phyloP scores from a whole-genome alignment of 2,113 vertebrate genomes.

The Trochalopteron elliotii region DNA sequence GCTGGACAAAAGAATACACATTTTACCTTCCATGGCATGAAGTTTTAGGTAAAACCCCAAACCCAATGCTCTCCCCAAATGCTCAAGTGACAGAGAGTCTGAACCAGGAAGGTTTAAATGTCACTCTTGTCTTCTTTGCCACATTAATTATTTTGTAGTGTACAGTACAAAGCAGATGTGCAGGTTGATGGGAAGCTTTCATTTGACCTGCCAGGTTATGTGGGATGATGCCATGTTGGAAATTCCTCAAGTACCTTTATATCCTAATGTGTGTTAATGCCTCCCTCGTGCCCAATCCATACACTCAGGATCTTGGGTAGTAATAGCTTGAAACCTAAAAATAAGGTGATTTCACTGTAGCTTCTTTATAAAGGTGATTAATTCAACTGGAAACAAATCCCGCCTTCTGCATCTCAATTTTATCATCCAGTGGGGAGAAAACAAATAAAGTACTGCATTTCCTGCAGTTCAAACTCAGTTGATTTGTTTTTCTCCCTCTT shows the following conservation, averaged over 20 bases:
- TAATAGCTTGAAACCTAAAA: neutral
- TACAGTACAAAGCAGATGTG: neutral
- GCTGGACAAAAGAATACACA: neutral
- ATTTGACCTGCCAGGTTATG: neutral
- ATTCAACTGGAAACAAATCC: neutral
- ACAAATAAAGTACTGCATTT: neutral
- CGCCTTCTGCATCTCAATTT: neutral
- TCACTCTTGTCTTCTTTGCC: neutral
- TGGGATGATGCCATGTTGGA: accelerated
- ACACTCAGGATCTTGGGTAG: neutral
- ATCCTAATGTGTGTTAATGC: neutral
- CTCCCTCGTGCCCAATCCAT: neutral
- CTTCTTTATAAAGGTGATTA: neutral
- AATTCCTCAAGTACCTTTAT: neutral
- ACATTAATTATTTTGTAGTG: neutral
- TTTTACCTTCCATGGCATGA: neutral
- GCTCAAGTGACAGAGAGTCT: neutral
- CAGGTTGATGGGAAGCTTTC: neutral
- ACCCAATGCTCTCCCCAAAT: accelerated
- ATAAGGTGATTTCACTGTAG: neutral
- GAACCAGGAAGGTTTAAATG: neutral
- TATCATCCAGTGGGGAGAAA: neutral
- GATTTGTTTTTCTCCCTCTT: neutral
- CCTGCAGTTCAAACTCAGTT: neutral
- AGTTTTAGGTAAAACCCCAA: neutral